Evolutionary conservation across 2,888 invertebrate genomes (phyloP), one percentile per base, ranked within the genome.

Genomic region (Morpho achilles): DNA sequence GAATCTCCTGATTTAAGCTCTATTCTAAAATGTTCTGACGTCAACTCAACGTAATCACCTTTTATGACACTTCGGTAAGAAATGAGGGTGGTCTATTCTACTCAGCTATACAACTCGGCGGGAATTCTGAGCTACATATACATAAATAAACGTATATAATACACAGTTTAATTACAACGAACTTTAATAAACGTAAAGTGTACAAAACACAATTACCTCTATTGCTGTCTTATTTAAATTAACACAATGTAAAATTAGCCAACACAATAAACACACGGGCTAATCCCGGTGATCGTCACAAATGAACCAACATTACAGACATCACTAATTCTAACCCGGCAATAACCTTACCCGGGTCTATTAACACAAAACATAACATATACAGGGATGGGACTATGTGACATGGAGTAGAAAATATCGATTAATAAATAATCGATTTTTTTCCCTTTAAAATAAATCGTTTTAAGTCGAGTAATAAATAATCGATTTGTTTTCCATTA

Each of bases 311-410:
- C 55, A 59, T 55, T 53, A 56, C 57, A 54, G 52, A 56, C 69
- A 71, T 73, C 74, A 60, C 63, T 66, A 68, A 68, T 71, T 67
- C 69, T 67, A 66, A 70, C 61, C 66, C 68, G 53, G 64, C 65
- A 60, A 68, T 69, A 68, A 78, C 78, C 78, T 82, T 84, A 81
- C 75, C 76, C 72, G 67, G 66, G 67, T 76, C 74, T 80, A 83
- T 82, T 83, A 82, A 74, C 83, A 79, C 77, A 74, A 77, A 79
- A 79, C 71, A 69, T 67, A 66, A 69, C 72, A 66, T 76, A 76
- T 80, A 79, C 79, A 76, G 82, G 75, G 80, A 78, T 76, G 81
- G 16, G 16, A 16, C 16, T 16, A 16, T 16, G 16, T 16, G 16
- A 16, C 16, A 16, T 16, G 16, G 16, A 16, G 16, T 16, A 16